Conservation (phyloP, 2,113 vertebrate species). For the Python bivittatus region DNA sequence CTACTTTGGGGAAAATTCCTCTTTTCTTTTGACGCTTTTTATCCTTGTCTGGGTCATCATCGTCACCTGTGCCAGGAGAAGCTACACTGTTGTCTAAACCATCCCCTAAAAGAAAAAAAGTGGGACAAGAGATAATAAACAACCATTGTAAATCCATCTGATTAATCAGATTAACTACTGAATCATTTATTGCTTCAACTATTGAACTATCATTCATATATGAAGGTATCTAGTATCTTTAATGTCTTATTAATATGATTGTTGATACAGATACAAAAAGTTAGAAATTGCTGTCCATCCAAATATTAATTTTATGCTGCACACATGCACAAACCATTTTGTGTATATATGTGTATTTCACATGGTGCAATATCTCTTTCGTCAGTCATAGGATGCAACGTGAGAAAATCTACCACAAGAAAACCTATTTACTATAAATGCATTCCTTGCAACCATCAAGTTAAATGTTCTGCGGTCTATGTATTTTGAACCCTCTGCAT, state of each 20-base stretch:
- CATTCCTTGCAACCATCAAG: slow-evolving; percentile 71
- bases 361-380: slow-evolving; percentile 80
- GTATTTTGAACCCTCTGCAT: slow-evolving; percentile 78
- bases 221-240: slow-evolving; percentile 68
- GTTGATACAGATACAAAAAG: slow-evolving; percentile 75
- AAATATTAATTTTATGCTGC: slow-evolving; percentile 80
- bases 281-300: slow-evolving; percentile 77
- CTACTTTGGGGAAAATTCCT: slow-evolving; percentile 99
- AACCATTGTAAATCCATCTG: slow-evolving; percentile 66
- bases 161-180: slow-evolving; percentile 55
- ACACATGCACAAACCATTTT: slow-evolving; percentile 82
- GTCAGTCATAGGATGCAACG: slow-evolving; percentile 75
- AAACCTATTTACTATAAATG: slow-evolving; percentile 72
- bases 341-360: slow-evolving; percentile 88
- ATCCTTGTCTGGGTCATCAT: slow-evolving; percentile 98
- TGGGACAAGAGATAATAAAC: slow-evolving; percentile 69
- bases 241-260: slow-evolving; percentile 71
- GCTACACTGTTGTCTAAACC: slow-evolving; percentile 99
- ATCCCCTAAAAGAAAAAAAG: slow-evolving; percentile 82
- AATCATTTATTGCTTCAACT: no score
- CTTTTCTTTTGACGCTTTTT: slow-evolving; percentile 99
- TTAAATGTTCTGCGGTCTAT: slow-evolving; percentile 81
- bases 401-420: slow-evolving; percentile 72
- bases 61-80: slow-evolving; percentile 97
- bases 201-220: slow-evolving; percentile 70